These are phyloP conservation scores for Orchestia grillus DNA, from an alignment of 1,140 invertebrate species.

Conservation along the genomic window DNA sequence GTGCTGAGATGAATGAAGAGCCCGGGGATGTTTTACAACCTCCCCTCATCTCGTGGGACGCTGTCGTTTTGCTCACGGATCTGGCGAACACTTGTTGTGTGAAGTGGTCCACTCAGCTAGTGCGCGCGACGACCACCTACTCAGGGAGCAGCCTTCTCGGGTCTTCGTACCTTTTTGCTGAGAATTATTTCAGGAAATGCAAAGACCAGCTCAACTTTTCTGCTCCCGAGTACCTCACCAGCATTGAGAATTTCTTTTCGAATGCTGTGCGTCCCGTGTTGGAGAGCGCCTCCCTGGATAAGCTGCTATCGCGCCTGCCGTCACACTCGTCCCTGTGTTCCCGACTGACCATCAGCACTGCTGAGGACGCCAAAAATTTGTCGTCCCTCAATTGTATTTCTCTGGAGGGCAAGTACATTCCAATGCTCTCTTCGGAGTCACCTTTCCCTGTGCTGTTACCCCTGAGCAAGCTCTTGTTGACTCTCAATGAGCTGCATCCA, in stretches of 20 bases:
- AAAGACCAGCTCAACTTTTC: conserved; percentile 61
- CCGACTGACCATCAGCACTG: conserved; percentile 12
- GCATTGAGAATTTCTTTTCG: conserved; percentile 57
- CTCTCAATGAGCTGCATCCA: conserved; percentile 60
- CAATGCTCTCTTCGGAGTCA: conserved; percentile 59
- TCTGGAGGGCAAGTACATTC: conserved; percentile 60
- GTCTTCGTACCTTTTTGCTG: conserved; percentile 61
- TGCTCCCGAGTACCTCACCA: conserved; percentile 23
- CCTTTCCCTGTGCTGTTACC: conserved; percentile 62
- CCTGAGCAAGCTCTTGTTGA: conserved; percentile 56
- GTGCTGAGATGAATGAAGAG: conserved; percentile 54
- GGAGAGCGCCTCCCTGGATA: conserved; percentile 1
- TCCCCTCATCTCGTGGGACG: conserved; percentile 61
- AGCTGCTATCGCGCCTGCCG: conserved; percentile 41
- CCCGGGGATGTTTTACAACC: conserved; percentile 59
- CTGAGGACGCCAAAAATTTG: conserved; percentile 62
- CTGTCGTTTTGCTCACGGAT: conserved; percentile 51
- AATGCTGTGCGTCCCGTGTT: conserved; percentile 58
- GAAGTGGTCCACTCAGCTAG: conserved; percentile 64
- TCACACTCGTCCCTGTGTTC: conserved; percentile 62
- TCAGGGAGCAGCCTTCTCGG: conserved; percentile 62
- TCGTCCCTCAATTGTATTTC: conserved; percentile 62
- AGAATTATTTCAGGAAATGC: conserved; percentile 61
- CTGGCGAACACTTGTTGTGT: conserved; percentile 60
- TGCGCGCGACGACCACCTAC: conserved; percentile 43